Evolutionary conservation across 2,888 invertebrate genomes (phyloP), one percentile per base, ranked within the genome.

Genomic region (Lomographa bimaculata): DNA sequence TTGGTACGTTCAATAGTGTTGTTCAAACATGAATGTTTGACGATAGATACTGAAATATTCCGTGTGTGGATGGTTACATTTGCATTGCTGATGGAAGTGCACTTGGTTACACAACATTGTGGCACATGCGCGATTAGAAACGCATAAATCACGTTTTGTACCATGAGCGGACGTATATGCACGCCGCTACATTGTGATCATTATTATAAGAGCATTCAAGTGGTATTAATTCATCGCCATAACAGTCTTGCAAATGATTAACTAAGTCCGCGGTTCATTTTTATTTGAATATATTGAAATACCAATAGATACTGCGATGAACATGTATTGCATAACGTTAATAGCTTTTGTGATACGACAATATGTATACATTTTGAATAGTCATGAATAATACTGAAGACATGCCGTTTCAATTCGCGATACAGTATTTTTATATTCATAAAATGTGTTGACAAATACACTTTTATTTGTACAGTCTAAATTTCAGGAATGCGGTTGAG

Each of bases 111-210:
- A 66, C 66, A 75, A 72, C 28, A 41, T 27, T 50, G 37, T 27
- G 54, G 61, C 63, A 62, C 66, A 69, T 64, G 65, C 54, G 59
- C 70, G 68, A 74, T 76, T 77, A 66, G 71, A 68, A 68, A 65
- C 64, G 67, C 62, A 71, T 58, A 66, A 64, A 70, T 76, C 79
- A 79, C 79, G 77, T 79, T 79, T 65, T 55, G 42, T 28, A 53
- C 54, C 71, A 76, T 69, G 79, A 71, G 69, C 62, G 19, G 16
- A 57, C 60, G 60, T 60, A 48, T 37, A 33, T 38, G 50, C 58
- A 58, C 63, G 60, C 20, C 37, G 34, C 38, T 30, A 43, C 41
- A 56, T 55, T 62, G 61, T 66, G 67, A 66, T 65, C 60, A 54
- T 50, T 59, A 52, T 59, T 58, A 54, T 50, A 42, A 53, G 50